phyloP scores from a whole-genome alignment of 1,140 invertebrate genomes.

The Palaemon carinicauda region DNA sequence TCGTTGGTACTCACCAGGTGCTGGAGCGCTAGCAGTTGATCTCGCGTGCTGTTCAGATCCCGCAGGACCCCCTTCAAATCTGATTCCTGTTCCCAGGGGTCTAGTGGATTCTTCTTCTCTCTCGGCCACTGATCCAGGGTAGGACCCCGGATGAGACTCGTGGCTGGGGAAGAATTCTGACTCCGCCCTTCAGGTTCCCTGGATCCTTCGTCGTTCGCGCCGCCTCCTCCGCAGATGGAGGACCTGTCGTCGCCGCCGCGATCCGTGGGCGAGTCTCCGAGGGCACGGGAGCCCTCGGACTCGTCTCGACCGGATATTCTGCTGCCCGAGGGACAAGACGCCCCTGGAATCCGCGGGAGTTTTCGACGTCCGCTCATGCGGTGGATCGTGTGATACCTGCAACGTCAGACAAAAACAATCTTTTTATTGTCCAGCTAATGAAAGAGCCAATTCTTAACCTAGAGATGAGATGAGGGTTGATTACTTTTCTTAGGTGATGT shows the following conservation, averaged over 20 bases:
- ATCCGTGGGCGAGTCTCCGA: not conserved
- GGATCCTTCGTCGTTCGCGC: constrained; percentile 18
- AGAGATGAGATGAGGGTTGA: too few relatives aligned
- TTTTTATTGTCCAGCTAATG: too few relatives aligned
- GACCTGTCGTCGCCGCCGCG: not conserved
- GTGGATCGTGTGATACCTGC: constrained; percentile 61
- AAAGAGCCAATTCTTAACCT: too few relatives aligned
- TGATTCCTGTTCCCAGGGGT: constrained; percentile 44
- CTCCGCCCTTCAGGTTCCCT: constrained; percentile 60
- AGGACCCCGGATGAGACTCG: constrained; percentile 54
- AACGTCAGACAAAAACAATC: too few relatives aligned
- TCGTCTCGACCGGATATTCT: constrained; percentile 32
- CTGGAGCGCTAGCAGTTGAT: constrained; percentile 64
- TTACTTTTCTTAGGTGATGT: too few relatives aligned
- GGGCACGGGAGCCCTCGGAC: constrained; percentile 10
- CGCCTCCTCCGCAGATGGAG: not conserved
- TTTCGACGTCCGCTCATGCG: constrained; percentile 61
- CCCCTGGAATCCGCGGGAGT: constrained; percentile 54
- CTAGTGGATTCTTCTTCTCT: constrained; percentile 20
- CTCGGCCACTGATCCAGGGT: constrained; percentile 56
- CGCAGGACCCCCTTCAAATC: constrained; percentile 57
- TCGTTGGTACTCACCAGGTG: constrained; percentile 62
- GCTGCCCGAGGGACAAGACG: not conserved
- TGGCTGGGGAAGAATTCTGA: constrained; percentile 60
- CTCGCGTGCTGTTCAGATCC: constrained; percentile 61